Conservation (phyloP, 2,888 invertebrate species). For the Lutraria lutraria region DNA sequence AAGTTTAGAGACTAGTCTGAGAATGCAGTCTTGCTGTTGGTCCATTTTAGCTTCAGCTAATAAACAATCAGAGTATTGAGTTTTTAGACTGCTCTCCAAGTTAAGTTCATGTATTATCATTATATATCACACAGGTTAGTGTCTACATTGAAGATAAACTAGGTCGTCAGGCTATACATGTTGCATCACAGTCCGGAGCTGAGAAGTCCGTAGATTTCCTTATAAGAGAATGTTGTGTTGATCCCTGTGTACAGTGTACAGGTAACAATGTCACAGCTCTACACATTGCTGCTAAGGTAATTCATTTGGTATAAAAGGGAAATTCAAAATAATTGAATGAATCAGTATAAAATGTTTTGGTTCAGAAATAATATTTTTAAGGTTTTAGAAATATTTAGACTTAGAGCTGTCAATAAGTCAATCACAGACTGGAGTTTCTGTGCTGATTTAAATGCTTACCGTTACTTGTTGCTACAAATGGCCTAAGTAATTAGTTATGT, state of each 20-base stretch:
- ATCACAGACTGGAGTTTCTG: too few relatives aligned
- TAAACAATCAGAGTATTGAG: too few relatives aligned
- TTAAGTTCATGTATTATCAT: neutral
- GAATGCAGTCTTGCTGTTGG: too few relatives aligned
- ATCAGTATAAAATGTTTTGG: too few relatives aligned
- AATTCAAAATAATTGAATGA: neutral
- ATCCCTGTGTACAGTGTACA: slow-evolving; percentile 86
- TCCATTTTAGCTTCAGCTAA: too few relatives aligned
- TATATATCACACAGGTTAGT: slow-evolving; percentile 71
- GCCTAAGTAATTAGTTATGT: too few relatives aligned
- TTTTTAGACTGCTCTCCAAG: neutral
- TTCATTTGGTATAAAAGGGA: neutral
- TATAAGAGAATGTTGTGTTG: slow-evolving; percentile 86
- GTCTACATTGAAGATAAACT: slow-evolving; percentile 76
- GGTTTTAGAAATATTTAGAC: too few relatives aligned
- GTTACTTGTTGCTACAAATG: too few relatives aligned
- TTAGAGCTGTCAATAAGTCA: too few relatives aligned
- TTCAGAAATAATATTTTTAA: too few relatives aligned
- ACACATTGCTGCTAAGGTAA: slow-evolving; percentile 88
- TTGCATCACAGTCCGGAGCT: slow-evolving; percentile 88
- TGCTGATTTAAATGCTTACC: too few relatives aligned
- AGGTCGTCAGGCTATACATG: slow-evolving; percentile 88
- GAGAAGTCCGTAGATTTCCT: slow-evolving; percentile 87
- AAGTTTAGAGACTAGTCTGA: too few relatives aligned
- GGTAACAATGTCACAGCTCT: slow-evolving; percentile 88